Conservation (phyloP, 30 jellyfish, hydroid and myxozoan species). For the Hydractinia symbiolongicarpus region DNA sequence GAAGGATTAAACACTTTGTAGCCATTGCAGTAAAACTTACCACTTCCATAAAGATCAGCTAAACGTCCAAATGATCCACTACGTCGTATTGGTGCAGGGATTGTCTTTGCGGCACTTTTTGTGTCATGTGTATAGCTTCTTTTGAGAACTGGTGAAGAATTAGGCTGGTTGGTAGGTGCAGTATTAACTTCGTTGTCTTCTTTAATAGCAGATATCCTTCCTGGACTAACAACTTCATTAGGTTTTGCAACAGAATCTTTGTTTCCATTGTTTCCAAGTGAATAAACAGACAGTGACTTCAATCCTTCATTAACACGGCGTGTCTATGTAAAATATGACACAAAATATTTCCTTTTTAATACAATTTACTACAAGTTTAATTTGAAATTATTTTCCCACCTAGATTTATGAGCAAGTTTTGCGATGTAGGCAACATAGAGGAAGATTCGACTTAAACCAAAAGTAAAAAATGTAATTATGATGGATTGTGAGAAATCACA, state of each 20-base stretch:
- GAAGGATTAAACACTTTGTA: not conserved
- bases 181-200: conserved; percentile 6
- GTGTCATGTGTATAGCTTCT: not conserved
- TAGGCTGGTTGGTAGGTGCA: not conserved
- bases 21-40: not conserved
- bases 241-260: not conserved
- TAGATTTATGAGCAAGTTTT: no score
- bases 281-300: conserved; percentile 61
- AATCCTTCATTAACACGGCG: conserved; percentile 57
- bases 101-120: not conserved
- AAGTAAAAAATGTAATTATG: no score
- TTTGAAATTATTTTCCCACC: no score
- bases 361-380: no score
- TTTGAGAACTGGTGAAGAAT: not conserved
- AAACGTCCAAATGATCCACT: conserved; percentile 19
- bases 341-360: no score
- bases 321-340: conserved; percentile 14
- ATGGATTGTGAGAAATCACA: no score
- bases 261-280: conserved; percentile 41
- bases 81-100: conserved; percentile 5
- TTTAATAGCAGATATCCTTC: conserved; percentile 7
- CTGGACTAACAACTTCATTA: conserved; percentile 8
- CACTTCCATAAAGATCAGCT: conserved; percentile 18
- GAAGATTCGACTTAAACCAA: not conserved
- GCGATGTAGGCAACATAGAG: not conserved